Base-by-base conservation (phyloP, 1,140 invertebrate genomes). In the Leptoteleia sp. region DNA sequence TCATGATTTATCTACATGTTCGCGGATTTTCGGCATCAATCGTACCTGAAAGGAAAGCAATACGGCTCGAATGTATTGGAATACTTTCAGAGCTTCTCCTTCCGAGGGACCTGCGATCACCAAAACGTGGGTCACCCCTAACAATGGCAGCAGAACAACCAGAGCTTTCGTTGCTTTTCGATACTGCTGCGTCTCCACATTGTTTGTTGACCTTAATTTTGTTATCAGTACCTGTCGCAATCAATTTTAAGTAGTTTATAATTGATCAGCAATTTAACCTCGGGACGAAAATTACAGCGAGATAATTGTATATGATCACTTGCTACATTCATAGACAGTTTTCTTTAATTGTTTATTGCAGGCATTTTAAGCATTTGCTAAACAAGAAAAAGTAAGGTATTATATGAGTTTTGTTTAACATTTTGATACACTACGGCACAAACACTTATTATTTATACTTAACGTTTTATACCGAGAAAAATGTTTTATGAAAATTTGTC, bases 141-240 rank as follows among this genome's bases (percentile, higher is more conserved):
- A 91, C 11, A 97, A 90, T 1, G 96, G 96, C 82, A 97, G 96
- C 7, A 97, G 90, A 5, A 97, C 95, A 5, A 97, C 87, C 6
- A 97, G 90, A 7, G 96, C 96, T 87, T 97, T 97, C 0, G 94
- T 94, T 0, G 96, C 96, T 87, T 97, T 97, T 37, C 94, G 90
- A 86, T 95, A 96, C 85, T 98, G 96, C 75, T 96, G 94, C 0
- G 95, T 96, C 87, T 97, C 96, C 13, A 93, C 90, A 0, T 93
- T 96, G 79, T 95, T 96, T 4, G 95, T 94, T 1, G 95, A 96
- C 43, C 95, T 92, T 8, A 97, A 90, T 84, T 98, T 98, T 5
- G 96, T 98, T 79, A 98, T 97, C 38, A 98, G 90, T 12, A 98
- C 94, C 95, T 96, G 29, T 16, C 19, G 31, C 0, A 75, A 37